Evolutionary conservation across 2,113 vertebrate genomes (phyloP).

Genomic region (Eclectus roratus): DNA sequence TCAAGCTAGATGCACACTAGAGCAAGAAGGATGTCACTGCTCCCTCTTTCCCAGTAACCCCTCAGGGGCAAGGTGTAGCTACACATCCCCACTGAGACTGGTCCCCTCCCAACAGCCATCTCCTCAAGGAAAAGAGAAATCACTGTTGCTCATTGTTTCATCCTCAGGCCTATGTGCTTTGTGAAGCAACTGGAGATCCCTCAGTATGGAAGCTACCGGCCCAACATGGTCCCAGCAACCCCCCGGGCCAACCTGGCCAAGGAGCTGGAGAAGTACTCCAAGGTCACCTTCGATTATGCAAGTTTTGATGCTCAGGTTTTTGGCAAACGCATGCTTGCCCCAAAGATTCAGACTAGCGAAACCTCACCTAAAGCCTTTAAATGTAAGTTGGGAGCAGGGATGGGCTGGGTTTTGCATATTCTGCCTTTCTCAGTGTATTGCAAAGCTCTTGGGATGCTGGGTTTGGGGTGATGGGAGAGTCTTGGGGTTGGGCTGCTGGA

Average conservation of each 20-base stretch:
- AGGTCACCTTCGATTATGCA: conserved; percentile 99
- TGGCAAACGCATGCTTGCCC: conserved; percentile 96
- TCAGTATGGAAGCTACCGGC: conserved; percentile 90
- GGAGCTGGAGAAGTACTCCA: conserved; percentile 99
- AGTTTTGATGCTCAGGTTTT: conserved; percentile 99
- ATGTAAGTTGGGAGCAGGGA: conserved; percentile 81
- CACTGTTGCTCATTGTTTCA: not conserved
- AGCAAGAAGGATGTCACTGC: not conserved
- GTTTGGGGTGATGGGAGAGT: not conserved
- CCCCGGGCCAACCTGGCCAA: conserved; percentile 96
- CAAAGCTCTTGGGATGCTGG: not conserved
- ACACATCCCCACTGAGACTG: fast-evolving
- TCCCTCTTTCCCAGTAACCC: not conserved
- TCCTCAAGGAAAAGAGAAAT: not conserved
- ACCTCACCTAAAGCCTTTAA: conserved; percentile 99
- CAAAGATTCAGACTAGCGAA: conserved; percentile 98
- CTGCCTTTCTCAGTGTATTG: not conserved
- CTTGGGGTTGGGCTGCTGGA: not conserved
- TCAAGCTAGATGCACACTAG: not conserved
- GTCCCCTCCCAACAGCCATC: not conserved
- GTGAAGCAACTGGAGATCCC: conserved; percentile 97
- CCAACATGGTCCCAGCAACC: conserved; percentile 87
- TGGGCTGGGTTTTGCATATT: not conserved
- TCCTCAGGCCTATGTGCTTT: conserved; percentile 95
- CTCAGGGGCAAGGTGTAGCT: not conserved